These are phyloP conservation scores for Drosophila antonietae DNA, from an alignment of 2,888 invertebrate genomes.

Conservation along the genomic window DNA sequence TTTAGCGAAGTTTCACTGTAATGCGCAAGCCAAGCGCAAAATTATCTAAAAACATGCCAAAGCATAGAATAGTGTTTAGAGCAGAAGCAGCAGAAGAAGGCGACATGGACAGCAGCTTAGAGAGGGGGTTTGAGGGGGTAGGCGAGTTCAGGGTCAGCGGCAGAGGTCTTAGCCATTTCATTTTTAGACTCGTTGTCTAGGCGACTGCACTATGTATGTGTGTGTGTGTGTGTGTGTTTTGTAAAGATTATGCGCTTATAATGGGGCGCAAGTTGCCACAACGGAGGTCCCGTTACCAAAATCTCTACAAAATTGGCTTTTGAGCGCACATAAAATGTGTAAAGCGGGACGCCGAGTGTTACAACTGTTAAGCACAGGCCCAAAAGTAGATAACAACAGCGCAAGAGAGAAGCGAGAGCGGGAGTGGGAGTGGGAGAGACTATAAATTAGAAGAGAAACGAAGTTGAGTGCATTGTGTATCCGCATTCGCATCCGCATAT, in stretches of 20 bases:
- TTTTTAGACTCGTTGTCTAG: conserved; percentile 51
- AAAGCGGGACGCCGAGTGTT: conserved; percentile 62
- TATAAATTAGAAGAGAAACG: conserved; percentile 74
- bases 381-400: conserved; percentile 51
- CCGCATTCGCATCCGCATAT: conserved; percentile 34
- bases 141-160: neutral
- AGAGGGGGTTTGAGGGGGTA: conserved; percentile 15
- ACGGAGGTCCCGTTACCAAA: conserved; percentile 55
- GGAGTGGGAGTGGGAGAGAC: conserved; percentile 1
- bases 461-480: conserved; percentile 66
- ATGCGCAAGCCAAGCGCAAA: conserved; percentile 52
- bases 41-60: conserved; percentile 66
- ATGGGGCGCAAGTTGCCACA: conserved; percentile 72
- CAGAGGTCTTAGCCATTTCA: conserved; percentile 68
- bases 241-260: conserved; percentile 78
- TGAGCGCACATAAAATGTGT: conserved; percentile 78
- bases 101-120: conserved; percentile 36
- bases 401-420: neutral
- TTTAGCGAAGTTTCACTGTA: conserved; percentile 49
- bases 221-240: conserved; percentile 54
- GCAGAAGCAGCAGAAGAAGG: conserved; percentile 10
- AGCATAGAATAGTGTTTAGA: conserved; percentile 19
- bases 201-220: conserved; percentile 19
- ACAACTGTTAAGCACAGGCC: conserved; percentile 67
- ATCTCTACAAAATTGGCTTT: conserved; percentile 80